Base-by-base conservation (phyloP, 2,888 invertebrate genomes). In the Spialia ferax region DNA sequence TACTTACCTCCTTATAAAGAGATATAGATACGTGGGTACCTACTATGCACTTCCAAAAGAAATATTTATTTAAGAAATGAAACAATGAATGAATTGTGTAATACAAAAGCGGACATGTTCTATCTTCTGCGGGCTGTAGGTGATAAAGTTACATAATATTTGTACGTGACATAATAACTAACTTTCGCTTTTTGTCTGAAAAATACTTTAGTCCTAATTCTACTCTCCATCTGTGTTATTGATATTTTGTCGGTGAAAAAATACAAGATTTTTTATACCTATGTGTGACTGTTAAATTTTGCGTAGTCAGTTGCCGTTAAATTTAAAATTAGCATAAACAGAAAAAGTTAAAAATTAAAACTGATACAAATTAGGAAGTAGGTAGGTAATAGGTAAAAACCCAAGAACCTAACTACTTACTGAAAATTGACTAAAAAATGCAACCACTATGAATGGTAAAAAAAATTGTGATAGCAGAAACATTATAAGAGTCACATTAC, bases 91-190 rank as follows among this genome's bases (percentile, higher is more conserved):
- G 18, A 10, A 52, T 65, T 65, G 56, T 45, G 32, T 15, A 57
- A 57, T 18, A 42, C 10, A 38, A 18, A 48, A 55, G 50, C 45
- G 15, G 26, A 68, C 71, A 71, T 68, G 68, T 35, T 48, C 55
- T 60, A 70, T 70, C 69, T 70, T 23, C 13, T 18, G 5, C 13
- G 1, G 55, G 20, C 10, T 45, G 7, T 45, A n/a, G n/a, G 48
- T 57, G 32, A 57, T 35, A 50, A 57, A 18, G 0, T 65, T 65
- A 50, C 63, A 32, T 65, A 65, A 50, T 11, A 8, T 8, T 13
- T 70, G 20, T 70, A 90, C 89, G 91, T 90, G 90, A 84, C 78
- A 71, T 74, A 84, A 87, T 88, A 80, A 85, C 75, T 79, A 76
- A 69, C 15, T 71, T 71, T 65, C 69, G 69, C 69, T 72, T 69